A percentile compares a stretch with the other conserved stretches of the same genome.
Conservation (phyloP, 1,140 invertebrate genomes). For the Laupala kohalensis region DNA sequence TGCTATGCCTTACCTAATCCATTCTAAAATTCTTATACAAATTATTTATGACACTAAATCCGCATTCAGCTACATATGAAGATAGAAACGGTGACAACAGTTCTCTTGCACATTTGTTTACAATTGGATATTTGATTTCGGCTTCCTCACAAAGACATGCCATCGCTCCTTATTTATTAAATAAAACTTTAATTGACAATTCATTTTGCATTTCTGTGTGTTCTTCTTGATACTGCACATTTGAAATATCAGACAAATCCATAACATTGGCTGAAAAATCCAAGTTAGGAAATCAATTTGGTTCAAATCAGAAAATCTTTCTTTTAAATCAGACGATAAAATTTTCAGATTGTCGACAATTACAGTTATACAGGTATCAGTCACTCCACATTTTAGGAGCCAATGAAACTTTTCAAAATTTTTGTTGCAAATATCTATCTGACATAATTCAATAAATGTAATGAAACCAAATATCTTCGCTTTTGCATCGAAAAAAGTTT, state of each 20-base stretch:
- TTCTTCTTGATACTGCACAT: conserved; percentile 1
- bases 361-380: no score
- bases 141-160: conserved; percentile 19
- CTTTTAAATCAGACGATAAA: no score
- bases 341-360: no score
- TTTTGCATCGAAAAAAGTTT: neutral
- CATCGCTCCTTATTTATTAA: conserved; percentile 7
- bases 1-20: no score
- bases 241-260: neutral
- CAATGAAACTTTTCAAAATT: no score
- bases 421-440: no score
- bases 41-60: conserved; percentile 20
- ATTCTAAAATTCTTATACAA: conserved; percentile 2
- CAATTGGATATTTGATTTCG: conserved; percentile 19
- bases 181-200: conserved; percentile 14
- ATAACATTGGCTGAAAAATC: neutral
- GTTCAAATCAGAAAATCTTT: no score
- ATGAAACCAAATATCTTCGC: no score
- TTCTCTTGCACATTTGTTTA: conserved; percentile 17
- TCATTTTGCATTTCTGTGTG: conserved; percentile 15
- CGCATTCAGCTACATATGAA: conserved; percentile 17
- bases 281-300: no score
- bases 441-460: no score
- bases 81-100: conserved; percentile 13
- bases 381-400: no score